phyloP scores from a whole-genome alignment of 2,113 vertebrate genomes.

The Scomber japonicus region DNA sequence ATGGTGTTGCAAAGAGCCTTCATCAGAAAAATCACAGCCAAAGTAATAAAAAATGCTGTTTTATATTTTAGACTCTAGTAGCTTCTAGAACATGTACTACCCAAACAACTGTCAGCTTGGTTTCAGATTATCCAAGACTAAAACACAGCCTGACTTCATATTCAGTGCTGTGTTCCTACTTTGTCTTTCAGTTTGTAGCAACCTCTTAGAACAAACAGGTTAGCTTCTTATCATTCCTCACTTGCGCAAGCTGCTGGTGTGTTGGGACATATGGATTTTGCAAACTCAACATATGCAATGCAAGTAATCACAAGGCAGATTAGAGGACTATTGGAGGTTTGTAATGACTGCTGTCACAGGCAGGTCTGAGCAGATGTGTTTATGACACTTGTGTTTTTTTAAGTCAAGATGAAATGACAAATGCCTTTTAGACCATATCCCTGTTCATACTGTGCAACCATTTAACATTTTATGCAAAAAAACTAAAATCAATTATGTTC shows the following conservation, averaged over 20 bases:
- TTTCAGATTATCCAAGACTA: not conserved
- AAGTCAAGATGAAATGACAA: no score
- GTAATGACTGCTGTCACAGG: constrained; percentile 8
- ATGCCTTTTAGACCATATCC: no score
- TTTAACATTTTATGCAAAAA: no score
- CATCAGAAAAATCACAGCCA: not conserved
- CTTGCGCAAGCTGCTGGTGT: not conserved
- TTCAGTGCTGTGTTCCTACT: not conserved
- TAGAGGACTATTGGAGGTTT: constrained; percentile 17
- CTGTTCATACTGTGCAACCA: no score
- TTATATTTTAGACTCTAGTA: no score
- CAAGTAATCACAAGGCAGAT: constrained; percentile 14
- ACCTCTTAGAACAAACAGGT: not conserved
- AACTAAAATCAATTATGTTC: no score
- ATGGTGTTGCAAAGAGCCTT: no score
- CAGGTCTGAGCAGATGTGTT: not conserved
- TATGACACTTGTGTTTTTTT: not conserved
- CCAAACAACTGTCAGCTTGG: not conserved
- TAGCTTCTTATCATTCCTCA: not conserved
- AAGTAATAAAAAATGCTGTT: not conserved
- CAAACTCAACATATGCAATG: constrained; percentile 17
- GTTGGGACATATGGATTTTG: constrained; percentile 7
- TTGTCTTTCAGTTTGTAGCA: not conserved
- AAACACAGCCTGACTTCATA: not conserved
- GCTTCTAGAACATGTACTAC: not conserved